A percentile compares a stretch with the other conserved stretches of the same genome.
Conservation (phyloP, 64 coral and sea anemone species). For the Porites lutea region DNA sequence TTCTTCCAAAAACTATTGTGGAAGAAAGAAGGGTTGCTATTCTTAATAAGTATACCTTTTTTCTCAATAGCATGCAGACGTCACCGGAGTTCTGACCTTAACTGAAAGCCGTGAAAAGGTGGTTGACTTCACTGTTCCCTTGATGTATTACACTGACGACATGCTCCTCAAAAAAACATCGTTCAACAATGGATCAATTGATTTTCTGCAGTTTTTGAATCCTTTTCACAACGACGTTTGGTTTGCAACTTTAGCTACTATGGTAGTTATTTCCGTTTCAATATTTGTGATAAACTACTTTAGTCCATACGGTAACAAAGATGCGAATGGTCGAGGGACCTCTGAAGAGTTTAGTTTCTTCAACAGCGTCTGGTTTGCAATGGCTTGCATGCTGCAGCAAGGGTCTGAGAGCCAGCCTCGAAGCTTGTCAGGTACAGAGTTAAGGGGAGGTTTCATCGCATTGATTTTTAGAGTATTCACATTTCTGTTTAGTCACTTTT, state of each 20-base stretch:
- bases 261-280: slow-evolving; percentile 38
- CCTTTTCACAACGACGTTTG: slow-evolving; percentile 69
- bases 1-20: too few species aligned
- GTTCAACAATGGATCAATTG: background rate
- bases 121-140: slow-evolving; percentile 49
- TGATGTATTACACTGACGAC: slow-evolving; percentile 76
- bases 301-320: slow-evolving; percentile 77
- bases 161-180: slow-evolving; percentile 63
- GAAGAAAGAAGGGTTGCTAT: too few species aligned
- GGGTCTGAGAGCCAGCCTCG: slow-evolving; percentile 62
- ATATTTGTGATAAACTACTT: slow-evolving; percentile 76
- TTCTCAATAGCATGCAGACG: slow-evolving; percentile 73
- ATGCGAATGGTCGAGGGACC: slow-evolving; percentile 43
- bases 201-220: slow-evolving; percentile 58
- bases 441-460: too few species aligned
- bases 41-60: too few species aligned
- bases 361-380: slow-evolving; percentile 77
- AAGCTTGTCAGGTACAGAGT: slow-evolving; percentile 53
- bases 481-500: too few species aligned
- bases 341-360: slow-evolving; percentile 67
- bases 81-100: slow-evolving; percentile 52
- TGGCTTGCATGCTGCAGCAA: slow-evolving; percentile 80
- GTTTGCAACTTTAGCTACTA: slow-evolving; percentile 16
- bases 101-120: slow-evolving; percentile 46
- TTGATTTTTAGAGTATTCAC: too few species aligned